Evolutionary conservation across 2,888 invertebrate genomes (phyloP), one percentile per base, ranked within the genome.

Genomic region (Clitarchus hookeri): DNA sequence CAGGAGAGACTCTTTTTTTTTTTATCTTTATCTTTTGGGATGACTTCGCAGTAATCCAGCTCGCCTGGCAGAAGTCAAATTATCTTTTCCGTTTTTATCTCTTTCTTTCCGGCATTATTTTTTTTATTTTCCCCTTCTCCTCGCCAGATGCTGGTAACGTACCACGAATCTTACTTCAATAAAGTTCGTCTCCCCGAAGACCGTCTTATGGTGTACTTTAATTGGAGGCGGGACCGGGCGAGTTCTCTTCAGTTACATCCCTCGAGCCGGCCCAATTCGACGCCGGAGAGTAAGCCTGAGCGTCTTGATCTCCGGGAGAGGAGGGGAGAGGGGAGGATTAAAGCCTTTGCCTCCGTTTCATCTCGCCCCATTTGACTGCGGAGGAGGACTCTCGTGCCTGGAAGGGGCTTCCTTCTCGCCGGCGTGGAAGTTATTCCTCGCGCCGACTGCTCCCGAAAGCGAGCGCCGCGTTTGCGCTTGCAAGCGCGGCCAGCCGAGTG

Each of bases 151-250:
- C 65, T n/a, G 65, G 65, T 65, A 65, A 65, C 65, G 65, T 65
- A 65, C 65, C 65, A 23, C 65, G 65, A 65, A n/a, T 65, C 65
- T n/a, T 65, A 65, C 65, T 65, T 65, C 65, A 65, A 65, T 65
- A 65, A 65, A 65, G 65, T 65, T 65, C 65, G 65, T 6, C 8
- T 65, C 65, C 65, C 65, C 8, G 3, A 65, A 65, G 65, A 65
- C 65, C 65, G 16, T 23, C 65, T 65, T 23, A n/a, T 6, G n/a
- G 65, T 16, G 65, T 11, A 65, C 16, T 65, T 65, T 65, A 65
- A 65, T 65, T 65, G 65, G 65, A 65, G 16, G 65, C 2, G 23
- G 16, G 16, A 19, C 8, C 6, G 65, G 65, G 65, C n/a, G 65
- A n/a, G 65, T 65, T 65, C 16, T 65, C 65, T 65, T 11, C 16